These are phyloP conservation scores for Lasioglossum leucozonium DNA, from an alignment of 2,888 invertebrate genomes.

Conservation along the genomic window DNA sequence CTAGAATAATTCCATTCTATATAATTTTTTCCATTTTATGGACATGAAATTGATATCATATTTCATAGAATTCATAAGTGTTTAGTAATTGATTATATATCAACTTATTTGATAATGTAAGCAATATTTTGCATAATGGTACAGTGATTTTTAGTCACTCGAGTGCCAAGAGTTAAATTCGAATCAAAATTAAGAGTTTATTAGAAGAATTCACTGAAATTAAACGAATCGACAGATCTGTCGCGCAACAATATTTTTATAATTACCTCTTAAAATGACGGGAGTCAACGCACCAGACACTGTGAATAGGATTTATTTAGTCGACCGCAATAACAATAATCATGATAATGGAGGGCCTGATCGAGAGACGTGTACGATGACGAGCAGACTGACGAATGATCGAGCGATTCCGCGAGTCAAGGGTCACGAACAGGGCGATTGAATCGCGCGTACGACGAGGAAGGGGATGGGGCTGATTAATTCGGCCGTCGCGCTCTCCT, in stretches of 20 bases:
- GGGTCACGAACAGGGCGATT: not conserved
- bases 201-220: not conserved
- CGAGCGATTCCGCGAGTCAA: not conserved
- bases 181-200: too few species aligned
- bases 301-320: not conserved
- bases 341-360: not conserved
- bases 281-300: not conserved
- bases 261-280: not conserved
- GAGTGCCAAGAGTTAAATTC: too few species aligned
- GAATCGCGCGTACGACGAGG: conserved; percentile 1
- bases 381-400: conserved; percentile 7
- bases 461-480: conserved; percentile 3
- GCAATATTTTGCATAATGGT: too few species aligned
- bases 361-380: not conserved
- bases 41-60: too few species aligned
- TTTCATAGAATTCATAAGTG: too few species aligned
- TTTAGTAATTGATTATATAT: too few species aligned
- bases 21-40: too few species aligned
- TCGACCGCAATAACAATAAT: not conserved
- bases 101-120: too few species aligned
- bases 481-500: conserved; percentile 3
- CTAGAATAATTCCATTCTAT: too few species aligned
- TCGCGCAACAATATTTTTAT: too few species aligned
- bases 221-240: not conserved
- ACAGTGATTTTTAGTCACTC: too few species aligned